Percentiles rank a stretch among this genome's conserved stretches.
These are phyloP conservation scores for Peromyscus melanophrys DNA, from an alignment of 2,797 vertebrate genomes.

Conservation along the genomic window DNA sequence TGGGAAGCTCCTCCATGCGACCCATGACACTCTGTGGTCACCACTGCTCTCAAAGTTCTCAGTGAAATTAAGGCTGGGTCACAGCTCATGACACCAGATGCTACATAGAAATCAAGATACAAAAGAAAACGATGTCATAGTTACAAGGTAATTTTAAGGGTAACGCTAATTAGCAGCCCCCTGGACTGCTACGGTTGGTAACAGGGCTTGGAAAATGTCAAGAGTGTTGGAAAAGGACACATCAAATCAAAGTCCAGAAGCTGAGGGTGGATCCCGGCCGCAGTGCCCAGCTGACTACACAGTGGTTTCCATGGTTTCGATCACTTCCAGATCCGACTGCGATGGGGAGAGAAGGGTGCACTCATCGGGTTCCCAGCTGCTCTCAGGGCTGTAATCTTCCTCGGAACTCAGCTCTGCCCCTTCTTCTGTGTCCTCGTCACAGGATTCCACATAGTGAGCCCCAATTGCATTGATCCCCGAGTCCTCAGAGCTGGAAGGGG, in stretches of 20 bases:
- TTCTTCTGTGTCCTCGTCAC: slow-evolving; percentile 95
- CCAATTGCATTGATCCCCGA: slow-evolving; percentile 97
- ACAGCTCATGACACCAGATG: slow-evolving; percentile 77
- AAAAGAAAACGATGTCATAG: slow-evolving; percentile 77
- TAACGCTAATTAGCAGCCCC: slow-evolving; percentile 66
- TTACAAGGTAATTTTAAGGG: slow-evolving; percentile 56
- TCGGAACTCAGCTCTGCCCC: slow-evolving; percentile 92
- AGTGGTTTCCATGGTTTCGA: slow-evolving; percentile 99
- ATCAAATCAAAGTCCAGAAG: slow-evolving; percentile 82
- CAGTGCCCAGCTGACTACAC: slow-evolving; percentile 90
- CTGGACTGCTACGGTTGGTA: slow-evolving; percentile 19
- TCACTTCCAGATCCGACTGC: slow-evolving; percentile 97
- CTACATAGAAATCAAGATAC: slow-evolving; percentile 80
- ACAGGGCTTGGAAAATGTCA: slow-evolving; percentile 79
- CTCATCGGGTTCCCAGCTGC: slow-evolving; percentile 97
- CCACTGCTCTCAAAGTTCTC: slow-evolving; percentile 49
- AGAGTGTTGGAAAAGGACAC: slow-evolving; percentile 83
- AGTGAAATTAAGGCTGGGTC: slow-evolving; percentile 82
- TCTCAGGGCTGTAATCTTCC: slow-evolving; percentile 95
- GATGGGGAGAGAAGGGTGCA: slow-evolving; percentile 96
- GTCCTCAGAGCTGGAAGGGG: slow-evolving; percentile 98
- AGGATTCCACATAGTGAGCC: slow-evolving; percentile 96
- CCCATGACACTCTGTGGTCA: background rate
- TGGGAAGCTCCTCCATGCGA: background rate
- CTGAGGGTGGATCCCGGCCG: slow-evolving; percentile 76